Evolutionary conservation across 2,797 vertebrate species (phyloP).

Genomic region (Peromyscus nudipes): DNA sequence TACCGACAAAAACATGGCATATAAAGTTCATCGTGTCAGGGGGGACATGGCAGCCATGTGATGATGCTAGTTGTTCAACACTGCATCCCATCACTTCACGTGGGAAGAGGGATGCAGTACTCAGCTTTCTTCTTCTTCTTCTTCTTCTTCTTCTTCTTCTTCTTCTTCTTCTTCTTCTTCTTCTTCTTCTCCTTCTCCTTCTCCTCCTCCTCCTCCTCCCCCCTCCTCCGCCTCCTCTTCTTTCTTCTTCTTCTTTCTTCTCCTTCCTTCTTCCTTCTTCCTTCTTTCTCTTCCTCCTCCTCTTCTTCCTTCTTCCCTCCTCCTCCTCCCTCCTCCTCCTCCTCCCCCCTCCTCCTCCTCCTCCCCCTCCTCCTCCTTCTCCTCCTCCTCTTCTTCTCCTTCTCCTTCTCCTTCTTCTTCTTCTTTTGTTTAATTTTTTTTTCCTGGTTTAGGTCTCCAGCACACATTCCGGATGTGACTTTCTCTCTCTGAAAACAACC

Average conservation of each 20-base stretch:
- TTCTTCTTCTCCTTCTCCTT: no score
- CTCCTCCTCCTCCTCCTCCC: no score
- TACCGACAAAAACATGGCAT: not conserved
- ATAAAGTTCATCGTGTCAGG: not conserved
- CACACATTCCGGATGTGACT: not conserved
- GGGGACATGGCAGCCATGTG: not conserved
- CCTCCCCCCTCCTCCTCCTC: no score
- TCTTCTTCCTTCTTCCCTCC: no score
- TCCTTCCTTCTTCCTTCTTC: no score
- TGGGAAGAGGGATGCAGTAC: not conserved
- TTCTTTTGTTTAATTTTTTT: not conserved
- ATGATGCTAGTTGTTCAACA: not conserved
- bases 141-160: no score
- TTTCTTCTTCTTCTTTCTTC: no score
- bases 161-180: not conserved
- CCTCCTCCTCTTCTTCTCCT: no score
- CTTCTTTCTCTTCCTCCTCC: no score
- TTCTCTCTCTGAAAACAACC: not conserved
- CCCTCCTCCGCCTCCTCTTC: no score
- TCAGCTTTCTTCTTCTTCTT: not conserved
- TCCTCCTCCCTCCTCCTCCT: no score
- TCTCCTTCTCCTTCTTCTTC: rapidly evolving
- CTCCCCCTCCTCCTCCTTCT: no score
- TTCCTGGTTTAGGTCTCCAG: not conserved
- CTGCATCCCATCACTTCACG: not conserved